phyloP scores from a whole-genome alignment of 2,797 vertebrate genomes.

The Emydoidea blandingii region DNA sequence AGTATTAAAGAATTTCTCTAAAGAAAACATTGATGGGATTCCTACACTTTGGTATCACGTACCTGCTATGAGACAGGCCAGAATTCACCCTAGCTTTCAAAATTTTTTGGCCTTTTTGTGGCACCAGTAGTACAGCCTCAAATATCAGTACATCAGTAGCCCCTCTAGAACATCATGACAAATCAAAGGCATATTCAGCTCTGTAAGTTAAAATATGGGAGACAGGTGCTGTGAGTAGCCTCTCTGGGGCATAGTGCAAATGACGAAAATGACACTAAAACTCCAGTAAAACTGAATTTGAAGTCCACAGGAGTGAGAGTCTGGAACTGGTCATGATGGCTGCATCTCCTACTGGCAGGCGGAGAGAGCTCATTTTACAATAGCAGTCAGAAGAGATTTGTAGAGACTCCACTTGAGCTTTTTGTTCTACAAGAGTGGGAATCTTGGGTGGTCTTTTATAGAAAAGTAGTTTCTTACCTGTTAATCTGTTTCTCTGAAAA shows the following conservation, averaged over 20 bases:
- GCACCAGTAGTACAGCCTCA: background rate
- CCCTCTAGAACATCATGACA: background rate
- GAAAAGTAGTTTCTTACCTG: background rate
- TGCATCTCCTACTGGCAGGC: background rate
- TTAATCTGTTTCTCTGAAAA: background rate
- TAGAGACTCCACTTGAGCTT: background rate
- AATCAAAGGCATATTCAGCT: background rate
- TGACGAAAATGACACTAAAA: background rate
- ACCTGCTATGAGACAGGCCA: background rate
- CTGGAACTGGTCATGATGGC: background rate
- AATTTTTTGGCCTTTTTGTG: background rate
- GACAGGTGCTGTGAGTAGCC: background rate
- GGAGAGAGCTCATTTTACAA: background rate
- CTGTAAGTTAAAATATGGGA: accelerated
- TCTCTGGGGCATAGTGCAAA: background rate
- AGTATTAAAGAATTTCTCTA: background rate
- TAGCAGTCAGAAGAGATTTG: background rate
- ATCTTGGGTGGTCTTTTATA: background rate
- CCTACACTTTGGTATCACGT: background rate
- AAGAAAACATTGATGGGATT: background rate
- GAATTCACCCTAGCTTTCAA: background rate
- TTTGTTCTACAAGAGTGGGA: background rate
- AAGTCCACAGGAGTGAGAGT: background rate
- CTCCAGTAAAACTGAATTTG: background rate
- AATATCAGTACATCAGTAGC: background rate